Conservation (phyloP, 2,888 invertebrate genomes). For the Rugalucina vietnamica region DNA sequence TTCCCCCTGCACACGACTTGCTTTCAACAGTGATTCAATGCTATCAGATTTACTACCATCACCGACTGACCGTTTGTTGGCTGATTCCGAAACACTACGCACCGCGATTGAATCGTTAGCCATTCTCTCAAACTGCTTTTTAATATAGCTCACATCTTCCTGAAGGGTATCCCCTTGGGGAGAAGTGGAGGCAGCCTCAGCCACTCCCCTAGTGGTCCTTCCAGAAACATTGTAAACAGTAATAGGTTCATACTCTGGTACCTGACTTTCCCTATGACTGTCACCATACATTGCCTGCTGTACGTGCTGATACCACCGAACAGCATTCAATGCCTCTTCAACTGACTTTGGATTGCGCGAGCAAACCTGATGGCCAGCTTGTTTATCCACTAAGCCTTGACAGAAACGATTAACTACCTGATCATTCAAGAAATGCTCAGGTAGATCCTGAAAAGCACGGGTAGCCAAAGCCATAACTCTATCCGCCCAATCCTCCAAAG, state of each 20-base stretch:
- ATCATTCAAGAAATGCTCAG: neutral
- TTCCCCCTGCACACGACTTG: too few relatives aligned
- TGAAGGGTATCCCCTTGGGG: neutral
- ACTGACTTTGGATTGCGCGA: neutral
- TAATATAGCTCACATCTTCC: neutral
- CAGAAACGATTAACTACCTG: neutral
- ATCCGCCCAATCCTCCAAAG: constrained; percentile 2
- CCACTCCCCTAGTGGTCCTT: too few relatives aligned
- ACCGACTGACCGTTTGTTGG: neutral
- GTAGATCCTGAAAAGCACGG: neutral
- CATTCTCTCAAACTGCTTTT: neutral
- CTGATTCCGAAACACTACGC: neutral
- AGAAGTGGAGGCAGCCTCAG: neutral
- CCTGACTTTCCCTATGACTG: neutral
- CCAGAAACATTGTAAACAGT: too few relatives aligned
- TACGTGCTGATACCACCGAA: neutral
- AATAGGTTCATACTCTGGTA: neutral
- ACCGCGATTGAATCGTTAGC: neutral
- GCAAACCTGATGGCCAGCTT: neutral
- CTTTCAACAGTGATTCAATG: too few relatives aligned
- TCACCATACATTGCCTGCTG: neutral
- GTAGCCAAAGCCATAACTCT: neutral
- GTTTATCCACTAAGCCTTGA: neutral
- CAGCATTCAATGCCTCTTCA: neutral
- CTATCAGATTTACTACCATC: neutral